These are phyloP conservation scores for Axea sp. DNA, from an alignment of 2,888 invertebrate species.

Conservation along the genomic window DNA sequence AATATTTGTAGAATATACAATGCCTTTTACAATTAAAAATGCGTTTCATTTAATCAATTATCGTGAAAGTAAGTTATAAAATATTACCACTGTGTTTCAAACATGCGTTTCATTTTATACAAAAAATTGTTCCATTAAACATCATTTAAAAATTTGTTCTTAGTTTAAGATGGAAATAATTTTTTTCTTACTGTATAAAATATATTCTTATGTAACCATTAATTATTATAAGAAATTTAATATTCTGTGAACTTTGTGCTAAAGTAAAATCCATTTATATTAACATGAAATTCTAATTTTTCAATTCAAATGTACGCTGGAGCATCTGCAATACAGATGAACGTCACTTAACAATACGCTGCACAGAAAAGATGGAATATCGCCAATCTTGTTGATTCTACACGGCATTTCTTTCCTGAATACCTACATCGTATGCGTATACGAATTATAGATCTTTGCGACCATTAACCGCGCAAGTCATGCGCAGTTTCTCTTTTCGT, in stretches of 20 bases:
- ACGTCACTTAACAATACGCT: constrained; percentile 9
- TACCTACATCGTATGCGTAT: background rate
- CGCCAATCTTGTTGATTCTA: constrained; percentile 8
- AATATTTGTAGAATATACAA: too few relatives aligned
- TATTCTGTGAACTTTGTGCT: constrained; percentile 2
- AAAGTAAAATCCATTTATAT: constrained; percentile 14
- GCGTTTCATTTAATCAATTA: too few relatives aligned
- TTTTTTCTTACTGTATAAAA: too few relatives aligned
- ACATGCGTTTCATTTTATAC: too few relatives aligned
- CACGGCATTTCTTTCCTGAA: background rate
- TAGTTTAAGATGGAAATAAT: too few relatives aligned
- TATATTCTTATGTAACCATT: constrained; percentile 1
- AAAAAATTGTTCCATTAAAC: too few relatives aligned
- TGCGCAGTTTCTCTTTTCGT: background rate
- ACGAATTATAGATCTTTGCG: constrained; percentile 5
- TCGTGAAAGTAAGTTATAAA: too few relatives aligned
- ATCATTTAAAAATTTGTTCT: too few relatives aligned
- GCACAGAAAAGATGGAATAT: constrained; percentile 14
- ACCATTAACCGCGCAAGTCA: constrained; percentile 3
- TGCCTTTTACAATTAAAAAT: too few relatives aligned
- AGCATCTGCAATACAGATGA: constrained; percentile 21
- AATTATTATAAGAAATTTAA: constrained; percentile 4
- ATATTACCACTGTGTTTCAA: too few relatives aligned
- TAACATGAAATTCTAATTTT: constrained; percentile 16
- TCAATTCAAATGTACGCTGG: constrained; percentile 9